Conservation (phyloP, 1,140 invertebrate species). For the Ephestia elutella region DNA sequence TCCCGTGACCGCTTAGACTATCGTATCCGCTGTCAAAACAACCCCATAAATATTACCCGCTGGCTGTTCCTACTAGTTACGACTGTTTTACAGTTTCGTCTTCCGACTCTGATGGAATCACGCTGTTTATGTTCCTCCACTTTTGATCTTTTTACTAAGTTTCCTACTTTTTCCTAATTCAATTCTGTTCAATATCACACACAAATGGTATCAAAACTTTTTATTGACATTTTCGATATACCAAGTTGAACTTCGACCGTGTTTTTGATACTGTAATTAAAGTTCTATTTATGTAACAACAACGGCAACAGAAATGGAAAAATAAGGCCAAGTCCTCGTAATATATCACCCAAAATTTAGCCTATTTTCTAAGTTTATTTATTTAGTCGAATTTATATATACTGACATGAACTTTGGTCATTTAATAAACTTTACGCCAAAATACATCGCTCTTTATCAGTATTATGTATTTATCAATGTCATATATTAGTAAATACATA, state of each 20-base stretch:
- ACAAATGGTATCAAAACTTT: conserved; percentile 2
- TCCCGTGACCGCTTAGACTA: too few species aligned
- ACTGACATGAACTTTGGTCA: too few species aligned
- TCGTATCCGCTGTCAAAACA: conserved; percentile 23
- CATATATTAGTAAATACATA: too few species aligned
- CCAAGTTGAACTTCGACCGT: not conserved
- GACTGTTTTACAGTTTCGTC: conserved; percentile 27
- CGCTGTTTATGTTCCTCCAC: conserved; percentile 5
- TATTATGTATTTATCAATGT: too few species aligned
- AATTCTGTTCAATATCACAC: conserved; percentile 1
- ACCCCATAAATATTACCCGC: conserved; percentile 33
- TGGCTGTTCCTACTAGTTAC: conserved; percentile 25
- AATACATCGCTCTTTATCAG: too few species aligned
- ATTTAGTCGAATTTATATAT: too few species aligned
- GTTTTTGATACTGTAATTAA: not conserved
- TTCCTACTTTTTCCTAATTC: not conserved
- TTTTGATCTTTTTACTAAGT: conserved; percentile 6
- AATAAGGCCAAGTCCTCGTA: too few species aligned
- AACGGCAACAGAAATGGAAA: too few species aligned
- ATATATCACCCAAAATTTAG: too few species aligned
- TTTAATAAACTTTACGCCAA: too few species aligned
- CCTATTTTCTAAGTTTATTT: too few species aligned
- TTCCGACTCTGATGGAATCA: conserved; percentile 21
- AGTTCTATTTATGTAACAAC: too few species aligned
- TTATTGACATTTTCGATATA: not conserved